Evolutionary conservation across 2,113 vertebrate genomes (phyloP), one percentile per base, ranked within the genome.

Genomic region (Probosciger aterrimus): DNA sequence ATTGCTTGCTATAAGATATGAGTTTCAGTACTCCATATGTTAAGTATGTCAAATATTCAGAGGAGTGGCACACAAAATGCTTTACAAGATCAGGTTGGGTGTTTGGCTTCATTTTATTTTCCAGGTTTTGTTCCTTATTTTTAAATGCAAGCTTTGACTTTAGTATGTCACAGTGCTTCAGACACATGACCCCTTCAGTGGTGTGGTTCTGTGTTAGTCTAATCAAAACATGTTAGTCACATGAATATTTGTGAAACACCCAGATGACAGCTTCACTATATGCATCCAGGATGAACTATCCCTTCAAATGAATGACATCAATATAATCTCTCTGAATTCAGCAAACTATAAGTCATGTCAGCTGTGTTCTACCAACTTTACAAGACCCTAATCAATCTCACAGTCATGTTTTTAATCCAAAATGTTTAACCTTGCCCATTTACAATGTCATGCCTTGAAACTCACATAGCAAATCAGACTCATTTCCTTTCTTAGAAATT

Each of bases 391-490:
- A 97, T 97, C 97, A 98, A 97, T 98, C 97, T 98, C 95, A 90
- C 88, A 97, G 93, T 97, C 97, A 97, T 96, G 89, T 97, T 98
- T 98, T 98, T 98, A 97, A 98, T 97, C 96, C 96, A 95, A 97
- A 98, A 97, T 97, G 89, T 97, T 98, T 98, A 98, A 97, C 95
- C 97, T 98, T 97, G 97, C 69, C 92, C 92, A 96, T 97, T 98
- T 97, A 97, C 94, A 97, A 97, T 97, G 97, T 94, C 96, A 94
- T 94, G 78, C 71, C 95, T 97, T 93, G 92, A 91, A 97, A 86
- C 73, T 90, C 82, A 50, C 86, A 93, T 67, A 96, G 87, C 74
- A 97, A 97, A 95, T 80, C 94, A 91, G 90, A 92, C 67, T 97
- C 91, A 96, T 97, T 98, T 97, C 90, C 88, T 96, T 97, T 95